These are phyloP conservation scores for Drosophila bunnanda DNA, from an alignment of 2,888 invertebrate species.

Conservation along the genomic window DNA sequence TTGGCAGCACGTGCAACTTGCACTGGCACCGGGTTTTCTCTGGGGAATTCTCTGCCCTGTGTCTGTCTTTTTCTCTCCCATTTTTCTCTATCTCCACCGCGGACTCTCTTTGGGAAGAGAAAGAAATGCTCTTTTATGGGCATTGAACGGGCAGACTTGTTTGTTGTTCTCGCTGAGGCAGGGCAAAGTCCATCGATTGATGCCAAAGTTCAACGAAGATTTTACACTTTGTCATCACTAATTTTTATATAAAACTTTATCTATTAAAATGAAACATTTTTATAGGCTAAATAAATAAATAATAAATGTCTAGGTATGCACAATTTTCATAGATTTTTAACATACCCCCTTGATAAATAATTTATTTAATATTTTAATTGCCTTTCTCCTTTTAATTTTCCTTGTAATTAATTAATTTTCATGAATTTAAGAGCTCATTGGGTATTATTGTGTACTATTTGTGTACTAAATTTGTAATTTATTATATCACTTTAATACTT, in stretches of 20 bases:
- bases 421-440: slow-evolving; percentile 9
- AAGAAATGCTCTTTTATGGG: slow-evolving; percentile 37
- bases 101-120: not conserved
- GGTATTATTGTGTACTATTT: not conserved
- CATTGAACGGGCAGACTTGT: slow-evolving; percentile 52
- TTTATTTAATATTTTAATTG: not conserved
- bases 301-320: not conserved
- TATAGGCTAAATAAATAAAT: not conserved
- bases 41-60: slow-evolving; percentile 19
- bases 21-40: slow-evolving; percentile 28
- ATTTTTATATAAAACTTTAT: not conserved
- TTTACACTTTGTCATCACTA: not conserved
- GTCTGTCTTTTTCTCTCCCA: not conserved
- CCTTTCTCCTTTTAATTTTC: not conserved
- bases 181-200: slow-evolving; percentile 57
- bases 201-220: slow-evolving; percentile 37
- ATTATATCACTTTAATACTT: not conserved
- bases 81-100: not conserved
- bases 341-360: not conserved
- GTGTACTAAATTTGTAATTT: not conserved
- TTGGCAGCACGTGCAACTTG: slow-evolving; percentile 51
- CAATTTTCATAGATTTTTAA: not conserved
- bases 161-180: slow-evolving; percentile 36
- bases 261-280: not conserved
- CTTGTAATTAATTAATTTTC: not conserved